These are phyloP conservation scores for Formica aserva DNA, from an alignment of 2,888 invertebrate genomes.

Conservation along the genomic window DNA sequence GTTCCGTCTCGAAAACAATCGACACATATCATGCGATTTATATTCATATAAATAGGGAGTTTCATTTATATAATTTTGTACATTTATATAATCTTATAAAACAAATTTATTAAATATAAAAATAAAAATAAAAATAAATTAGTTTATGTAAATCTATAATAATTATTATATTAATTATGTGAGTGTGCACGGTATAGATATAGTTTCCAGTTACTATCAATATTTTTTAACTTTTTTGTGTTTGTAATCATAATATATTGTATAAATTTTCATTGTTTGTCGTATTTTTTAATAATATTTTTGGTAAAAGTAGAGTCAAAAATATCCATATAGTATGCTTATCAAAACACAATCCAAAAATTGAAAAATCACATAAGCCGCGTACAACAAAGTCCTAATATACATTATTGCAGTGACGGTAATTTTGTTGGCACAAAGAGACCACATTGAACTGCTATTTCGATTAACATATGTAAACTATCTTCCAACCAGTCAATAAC, in stretches of 20 bases:
- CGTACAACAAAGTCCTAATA: not conserved
- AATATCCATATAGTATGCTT: not conserved
- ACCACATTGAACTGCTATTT: not conserved
- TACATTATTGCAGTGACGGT: not conserved
- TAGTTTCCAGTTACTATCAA: not conserved
- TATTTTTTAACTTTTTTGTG: not conserved
- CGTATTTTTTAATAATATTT: not conserved
- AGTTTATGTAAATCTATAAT: not conserved
- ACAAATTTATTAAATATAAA: not conserved
- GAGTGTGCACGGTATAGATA: not conserved
- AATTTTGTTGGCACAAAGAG: constrained; percentile 6
- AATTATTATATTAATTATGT: constrained; percentile 8
- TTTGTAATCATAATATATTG: not conserved
- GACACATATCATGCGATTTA: not conserved
- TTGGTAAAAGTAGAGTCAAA: not conserved
- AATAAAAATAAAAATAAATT: not conserved
- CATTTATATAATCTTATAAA: not conserved
- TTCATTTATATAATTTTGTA: not conserved
- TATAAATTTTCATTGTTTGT: not conserved
- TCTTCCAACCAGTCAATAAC: not conserved
- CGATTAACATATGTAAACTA: not conserved
- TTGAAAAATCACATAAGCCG: not conserved
- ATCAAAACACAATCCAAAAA: not conserved
- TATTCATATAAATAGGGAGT: not conserved
- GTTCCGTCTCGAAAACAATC: constrained; percentile 5